Percentiles rank a stretch among this genome's conserved stretches.
phyloP scores from a whole-genome alignment of 1,140 invertebrate genomes.

The Sminthurinus signatus region DNA sequence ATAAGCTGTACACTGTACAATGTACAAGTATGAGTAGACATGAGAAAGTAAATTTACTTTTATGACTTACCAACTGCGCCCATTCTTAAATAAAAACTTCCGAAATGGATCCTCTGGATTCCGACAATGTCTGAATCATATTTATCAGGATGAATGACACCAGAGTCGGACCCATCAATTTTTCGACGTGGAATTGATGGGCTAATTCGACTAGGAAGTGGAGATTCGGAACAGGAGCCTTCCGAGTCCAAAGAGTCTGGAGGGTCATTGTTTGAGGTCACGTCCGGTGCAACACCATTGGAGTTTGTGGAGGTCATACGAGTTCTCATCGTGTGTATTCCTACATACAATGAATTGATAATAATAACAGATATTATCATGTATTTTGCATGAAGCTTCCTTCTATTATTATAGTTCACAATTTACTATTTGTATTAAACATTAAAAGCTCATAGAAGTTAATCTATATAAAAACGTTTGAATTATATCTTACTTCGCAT shows the following conservation, averaged over 20 bases:
- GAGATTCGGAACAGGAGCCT: slow-evolving; percentile 28
- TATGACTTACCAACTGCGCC: slow-evolving; percentile 62
- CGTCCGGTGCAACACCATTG: slow-evolving; percentile 20
- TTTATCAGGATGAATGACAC: neutral
- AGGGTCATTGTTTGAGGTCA: slow-evolving; percentile 6
- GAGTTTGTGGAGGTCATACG: slow-evolving; percentile 17
- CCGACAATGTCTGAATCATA: slow-evolving; percentile 3
- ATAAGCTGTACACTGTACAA: too few relatives aligned
- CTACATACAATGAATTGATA: too few relatives aligned
- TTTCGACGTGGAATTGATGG: neutral
- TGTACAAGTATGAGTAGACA: too few relatives aligned
- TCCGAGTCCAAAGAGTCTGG: slow-evolving; percentile 18
- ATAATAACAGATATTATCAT: too few relatives aligned
- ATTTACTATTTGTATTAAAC: neutral
- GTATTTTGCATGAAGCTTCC: too few relatives aligned
- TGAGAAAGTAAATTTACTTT: too few relatives aligned
- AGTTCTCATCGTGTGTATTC: slow-evolving; percentile 37
- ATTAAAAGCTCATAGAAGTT: neutral
- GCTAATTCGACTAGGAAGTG: slow-evolving; percentile 13
- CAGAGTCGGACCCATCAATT: slow-evolving; percentile 1
- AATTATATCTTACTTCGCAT: slow-evolving; percentile 22
- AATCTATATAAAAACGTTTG: too few relatives aligned
- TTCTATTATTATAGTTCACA: neutral
- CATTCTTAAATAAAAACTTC: slow-evolving; percentile 70
- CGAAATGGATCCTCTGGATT: slow-evolving; percentile 34